Percentiles rank a stretch among this genome's conserved stretches.
phyloP scores from a whole-genome alignment of 1,140 invertebrate genomes.

The Drosophila baimaii region DNA sequence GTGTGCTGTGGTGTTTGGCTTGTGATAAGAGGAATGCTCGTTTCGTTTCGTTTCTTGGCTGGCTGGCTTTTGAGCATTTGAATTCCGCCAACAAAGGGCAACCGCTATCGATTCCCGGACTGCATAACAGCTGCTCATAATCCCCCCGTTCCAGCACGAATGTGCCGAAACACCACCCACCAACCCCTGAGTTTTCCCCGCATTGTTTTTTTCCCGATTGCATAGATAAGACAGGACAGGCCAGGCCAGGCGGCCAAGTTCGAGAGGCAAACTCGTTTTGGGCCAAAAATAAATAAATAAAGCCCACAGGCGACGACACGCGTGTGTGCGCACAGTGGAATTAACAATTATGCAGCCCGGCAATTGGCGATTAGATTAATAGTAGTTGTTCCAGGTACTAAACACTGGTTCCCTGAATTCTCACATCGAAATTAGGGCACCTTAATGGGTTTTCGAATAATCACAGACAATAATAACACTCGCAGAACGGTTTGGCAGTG shows the following conservation, averaged over 20 bases:
- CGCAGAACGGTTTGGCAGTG: not conserved
- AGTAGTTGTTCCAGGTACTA: not conserved
- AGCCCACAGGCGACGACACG: not conserved
- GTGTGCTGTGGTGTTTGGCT: slow-evolving; percentile 26
- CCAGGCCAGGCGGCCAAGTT: slow-evolving; percentile 23
- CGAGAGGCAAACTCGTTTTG: slow-evolving; percentile 42
- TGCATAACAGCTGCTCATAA: slow-evolving; percentile 47
- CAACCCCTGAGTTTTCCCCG: not conserved
- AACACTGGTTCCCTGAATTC: not conserved
- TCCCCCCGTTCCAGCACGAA: slow-evolving; percentile 12
- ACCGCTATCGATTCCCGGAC: slow-evolving; percentile 59
- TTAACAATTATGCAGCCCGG: not conserved
- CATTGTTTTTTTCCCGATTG: slow-evolving; percentile 53
- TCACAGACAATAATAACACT: not conserved
- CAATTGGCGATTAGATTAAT: slow-evolving; percentile 14
- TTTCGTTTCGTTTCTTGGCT: slow-evolving; percentile 27
- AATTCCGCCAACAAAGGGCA: slow-evolving; percentile 55
- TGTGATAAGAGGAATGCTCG: slow-evolving; percentile 53
- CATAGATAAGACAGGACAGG: slow-evolving; percentile 61
- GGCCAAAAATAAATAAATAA: slow-evolving; percentile 3
- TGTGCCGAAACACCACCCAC: not conserved
- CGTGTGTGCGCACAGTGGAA: slow-evolving; percentile 3
- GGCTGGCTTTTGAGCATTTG: slow-evolving; percentile 20
- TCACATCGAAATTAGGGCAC: not conserved
- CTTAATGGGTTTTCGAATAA: not conserved